Evolutionary conservation across 2,888 invertebrate genomes (phyloP), one percentile per base, ranked within the genome.

Genomic region (Stomorhina lunata): DNA sequence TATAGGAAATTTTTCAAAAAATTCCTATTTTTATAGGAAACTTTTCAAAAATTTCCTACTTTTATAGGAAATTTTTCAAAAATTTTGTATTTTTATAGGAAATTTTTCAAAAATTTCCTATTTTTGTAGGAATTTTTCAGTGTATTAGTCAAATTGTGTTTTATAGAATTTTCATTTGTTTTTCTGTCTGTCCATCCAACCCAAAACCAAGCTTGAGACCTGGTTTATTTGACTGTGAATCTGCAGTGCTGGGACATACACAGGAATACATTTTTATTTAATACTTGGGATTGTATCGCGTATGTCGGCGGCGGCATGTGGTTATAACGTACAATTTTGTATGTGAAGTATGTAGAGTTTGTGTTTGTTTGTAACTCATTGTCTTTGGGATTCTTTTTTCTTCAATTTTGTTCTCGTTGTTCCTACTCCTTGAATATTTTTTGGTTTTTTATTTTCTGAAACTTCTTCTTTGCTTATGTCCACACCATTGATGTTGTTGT

Each of bases 401-500:
- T 32, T 34, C n/a, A 48, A 1, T 32, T 20, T 3, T 4, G 1
- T 25, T 40, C n/a, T 71, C 59, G 4, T 40, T 40, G 6, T 15
- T 34, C 29, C 9, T 48, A 63, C 48, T 73, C 32, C 37, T 66
- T 65, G 73, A 34, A 17, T 73, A 72, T 55, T 79, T 63, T 79
- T 43, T 61, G 50, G 50, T 25, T 22, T 59, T 22, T 61, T 69
- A n/a, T 20, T 61, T 12, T 76, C 50, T 32, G 53, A 22, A 20
- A 48, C 32, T 15, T 37, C 50, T 76, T 59, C 57, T 76, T n/a
- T 57, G 66, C 61, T 81, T 68, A 77, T 73, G 83, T 83, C 80
- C 77, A 69, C 76, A 78, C 77, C 79, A 80, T 83, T 80, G 87
- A 75, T 81, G 66, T 77, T 79, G 72, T 75, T 80, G 72, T 75